phyloP scores from a whole-genome alignment of 1,140 invertebrate species.

The Drosophila orena region DNA sequence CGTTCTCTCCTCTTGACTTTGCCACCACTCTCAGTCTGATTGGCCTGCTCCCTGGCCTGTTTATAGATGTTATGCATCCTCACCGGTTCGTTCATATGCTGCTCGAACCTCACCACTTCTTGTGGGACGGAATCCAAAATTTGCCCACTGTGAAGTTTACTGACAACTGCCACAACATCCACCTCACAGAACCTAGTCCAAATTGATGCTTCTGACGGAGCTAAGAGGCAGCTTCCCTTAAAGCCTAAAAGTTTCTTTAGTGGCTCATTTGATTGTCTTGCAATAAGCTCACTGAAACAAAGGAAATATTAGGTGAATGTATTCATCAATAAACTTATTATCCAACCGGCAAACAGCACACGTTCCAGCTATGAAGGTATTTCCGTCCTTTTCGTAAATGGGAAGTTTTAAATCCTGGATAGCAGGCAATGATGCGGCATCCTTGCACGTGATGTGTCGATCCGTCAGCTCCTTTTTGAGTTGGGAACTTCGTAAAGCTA shows the following conservation, averaged over 20 bases:
- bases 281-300: conserved; percentile 86
- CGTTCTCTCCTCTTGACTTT: conserved; percentile 64
- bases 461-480: conserved; percentile 66
- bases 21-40: conserved; percentile 46
- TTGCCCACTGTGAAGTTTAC: conserved; percentile 41
- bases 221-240: conserved; percentile 90
- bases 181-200: conserved; percentile 98
- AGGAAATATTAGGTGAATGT: not conserved
- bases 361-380: conserved; percentile 87
- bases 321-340: not conserved
- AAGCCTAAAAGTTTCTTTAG: conserved; percentile 90
- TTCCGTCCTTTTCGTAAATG: conserved; percentile 85
- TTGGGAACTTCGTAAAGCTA: conserved; percentile 64
- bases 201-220: conserved; percentile 93
- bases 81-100: conserved; percentile 93
- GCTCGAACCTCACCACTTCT: conserved; percentile 91
- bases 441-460: conserved; percentile 67
- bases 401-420: conserved; percentile 69
- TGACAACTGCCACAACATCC: conserved; percentile 86
- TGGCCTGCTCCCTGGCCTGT: conserved; percentile 86
- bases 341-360: conserved; percentile 87
- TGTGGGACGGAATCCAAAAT: conserved; percentile 85
- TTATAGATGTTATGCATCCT: conserved; percentile 95
- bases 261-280: conserved; percentile 68
- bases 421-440: conserved; percentile 57